A percentile compares a stretch with the other conserved stretches of the same genome.
phyloP scores from a whole-genome alignment of 2,797 vertebrate species.

The Platalea minor region DNA sequence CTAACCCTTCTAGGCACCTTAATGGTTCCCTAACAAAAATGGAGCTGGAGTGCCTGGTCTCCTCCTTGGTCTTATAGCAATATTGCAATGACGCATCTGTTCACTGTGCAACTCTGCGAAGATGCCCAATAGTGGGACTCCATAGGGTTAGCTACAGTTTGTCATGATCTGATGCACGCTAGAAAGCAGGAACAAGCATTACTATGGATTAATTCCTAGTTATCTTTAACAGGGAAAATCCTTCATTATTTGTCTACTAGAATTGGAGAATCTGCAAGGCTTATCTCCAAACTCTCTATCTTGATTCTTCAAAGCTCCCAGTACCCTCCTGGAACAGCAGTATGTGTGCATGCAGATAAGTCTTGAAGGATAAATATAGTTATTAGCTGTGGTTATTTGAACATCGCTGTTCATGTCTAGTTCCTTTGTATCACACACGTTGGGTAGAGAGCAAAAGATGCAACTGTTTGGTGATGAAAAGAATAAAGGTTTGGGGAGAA shows the following conservation, averaged over 20 bases:
- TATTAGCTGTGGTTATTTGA: background rate
- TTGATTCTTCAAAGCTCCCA: background rate
- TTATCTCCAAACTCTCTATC: background rate
- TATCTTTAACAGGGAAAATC: background rate
- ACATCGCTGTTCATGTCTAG: background rate
- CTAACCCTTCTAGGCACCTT: background rate
- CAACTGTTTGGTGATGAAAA: background rate
- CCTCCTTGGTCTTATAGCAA: background rate
- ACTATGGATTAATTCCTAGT: background rate
- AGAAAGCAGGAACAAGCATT: background rate
- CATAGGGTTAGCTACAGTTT: background rate
- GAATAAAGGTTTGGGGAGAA: background rate
- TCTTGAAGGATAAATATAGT: background rate
- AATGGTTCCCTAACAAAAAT: background rate
- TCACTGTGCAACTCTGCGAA: background rate
- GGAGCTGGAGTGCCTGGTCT: background rate
- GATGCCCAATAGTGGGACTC: background rate
- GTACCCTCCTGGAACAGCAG: background rate
- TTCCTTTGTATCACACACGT: background rate
- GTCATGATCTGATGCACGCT: background rate
- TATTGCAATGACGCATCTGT: background rate
- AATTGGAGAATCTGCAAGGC: background rate
- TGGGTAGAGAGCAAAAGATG: background rate
- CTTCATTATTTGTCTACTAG: background rate
- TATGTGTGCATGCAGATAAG: background rate